Evolutionary conservation across 2,113 vertebrate genomes (phyloP).

Genomic region (Larimichthys polyactis): DNA sequence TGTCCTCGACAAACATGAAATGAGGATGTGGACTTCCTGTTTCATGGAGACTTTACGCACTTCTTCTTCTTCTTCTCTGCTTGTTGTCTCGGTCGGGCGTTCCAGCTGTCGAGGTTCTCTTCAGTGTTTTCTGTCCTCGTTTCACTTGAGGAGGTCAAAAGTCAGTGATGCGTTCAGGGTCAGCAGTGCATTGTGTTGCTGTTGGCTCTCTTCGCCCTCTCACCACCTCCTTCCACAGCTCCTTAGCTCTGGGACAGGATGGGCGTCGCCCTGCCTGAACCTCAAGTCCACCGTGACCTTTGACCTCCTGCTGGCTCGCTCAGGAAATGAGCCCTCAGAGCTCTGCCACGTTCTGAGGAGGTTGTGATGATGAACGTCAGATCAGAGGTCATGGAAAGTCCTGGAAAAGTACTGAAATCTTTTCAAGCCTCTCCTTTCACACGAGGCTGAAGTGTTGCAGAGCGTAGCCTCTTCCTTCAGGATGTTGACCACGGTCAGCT

Average conservation of each 20-base stretch:
- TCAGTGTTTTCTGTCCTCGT: not conserved
- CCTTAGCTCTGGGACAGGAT: conserved; percentile 58
- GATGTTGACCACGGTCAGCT: too few relatives aligned
- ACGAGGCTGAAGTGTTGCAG: too few relatives aligned
- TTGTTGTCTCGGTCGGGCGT: not conserved
- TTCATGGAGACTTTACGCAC: too few relatives aligned
- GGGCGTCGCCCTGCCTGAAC: conserved; percentile 55
- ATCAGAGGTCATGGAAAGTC: not conserved
- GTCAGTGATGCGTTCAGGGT: conserved; percentile 49
- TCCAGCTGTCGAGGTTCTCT: conserved; percentile 33
- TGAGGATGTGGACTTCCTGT: too few relatives aligned
- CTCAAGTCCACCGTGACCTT: conserved; percentile 36
- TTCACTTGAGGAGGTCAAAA: conserved; percentile 54
- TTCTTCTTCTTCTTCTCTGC: not conserved
- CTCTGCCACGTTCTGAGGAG: not conserved
- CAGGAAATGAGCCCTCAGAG: conserved; percentile 40
- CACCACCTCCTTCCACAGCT: not conserved
- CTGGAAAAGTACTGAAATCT: not conserved
- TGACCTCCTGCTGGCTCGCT: conserved; percentile 25
- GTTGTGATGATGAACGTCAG: not conserved
- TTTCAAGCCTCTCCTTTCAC: not conserved
- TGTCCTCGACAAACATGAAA: too few relatives aligned
- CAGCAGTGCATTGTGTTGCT: conserved; percentile 32
- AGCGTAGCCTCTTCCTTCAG: too few relatives aligned
- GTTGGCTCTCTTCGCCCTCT: not conserved